phyloP scores from a whole-genome alignment of 1,140 invertebrate species.

The Hylyphantes graminicola region DNA sequence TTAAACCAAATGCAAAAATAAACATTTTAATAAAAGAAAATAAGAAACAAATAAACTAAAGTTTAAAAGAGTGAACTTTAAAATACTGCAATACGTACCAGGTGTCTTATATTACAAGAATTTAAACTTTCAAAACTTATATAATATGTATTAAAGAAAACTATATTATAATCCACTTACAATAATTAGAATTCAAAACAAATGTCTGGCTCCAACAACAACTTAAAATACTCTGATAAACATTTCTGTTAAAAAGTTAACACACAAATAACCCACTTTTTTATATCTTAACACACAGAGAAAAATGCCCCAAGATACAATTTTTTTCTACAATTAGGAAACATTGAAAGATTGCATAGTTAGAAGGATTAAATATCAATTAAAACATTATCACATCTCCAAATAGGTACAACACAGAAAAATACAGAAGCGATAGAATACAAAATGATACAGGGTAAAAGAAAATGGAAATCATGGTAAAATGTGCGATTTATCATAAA shows the following conservation, averaged over 20 bases:
- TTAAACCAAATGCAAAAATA: not conserved
- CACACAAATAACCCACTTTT: slow-evolving; percentile 31
- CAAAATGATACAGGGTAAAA: slow-evolving; percentile 2
- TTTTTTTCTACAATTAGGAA: slow-evolving; percentile 20
- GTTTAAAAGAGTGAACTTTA: no score
- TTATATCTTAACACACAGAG: slow-evolving; percentile 2
- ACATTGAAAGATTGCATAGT: slow-evolving; percentile 9
- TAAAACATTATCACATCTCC: slow-evolving; percentile 30
- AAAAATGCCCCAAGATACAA: slow-evolving; percentile 43
- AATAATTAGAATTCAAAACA: not conserved
- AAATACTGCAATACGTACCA: no score
- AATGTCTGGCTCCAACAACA: not conserved
- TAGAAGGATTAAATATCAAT: slow-evolving; percentile 26
- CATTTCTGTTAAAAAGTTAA: not conserved
- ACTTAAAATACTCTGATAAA: not conserved
- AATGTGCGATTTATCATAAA: slow-evolving; percentile 5
- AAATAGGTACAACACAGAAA: not conserved
- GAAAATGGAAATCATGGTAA: slow-evolving; percentile 12
- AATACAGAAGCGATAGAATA: not conserved
- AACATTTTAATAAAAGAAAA: not conserved
- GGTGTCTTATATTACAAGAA: not conserved
- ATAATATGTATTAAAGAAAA: not conserved
- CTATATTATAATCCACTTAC: not conserved
- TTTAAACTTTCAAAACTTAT: not conserved
- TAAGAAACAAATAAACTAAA: no score